Conservation (phyloP, 2,888 invertebrate species). For the Phlogophora meticulosa region DNA sequence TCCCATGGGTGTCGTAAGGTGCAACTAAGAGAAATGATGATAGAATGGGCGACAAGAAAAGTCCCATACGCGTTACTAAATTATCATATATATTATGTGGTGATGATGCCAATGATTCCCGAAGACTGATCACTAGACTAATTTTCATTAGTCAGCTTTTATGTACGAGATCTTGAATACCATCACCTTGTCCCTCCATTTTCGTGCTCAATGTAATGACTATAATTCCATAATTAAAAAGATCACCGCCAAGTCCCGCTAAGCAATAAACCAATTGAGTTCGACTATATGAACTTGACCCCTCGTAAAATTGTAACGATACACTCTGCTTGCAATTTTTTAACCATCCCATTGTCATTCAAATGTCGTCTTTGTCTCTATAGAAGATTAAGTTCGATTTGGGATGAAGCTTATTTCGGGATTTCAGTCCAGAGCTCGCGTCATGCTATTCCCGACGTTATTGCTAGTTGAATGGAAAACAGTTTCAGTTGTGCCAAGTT, state of each 20-base stretch:
- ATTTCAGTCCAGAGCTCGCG: slow-evolving; percentile 26
- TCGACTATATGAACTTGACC: slow-evolving; percentile 82
- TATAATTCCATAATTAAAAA: slow-evolving; percentile 60
- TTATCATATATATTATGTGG: too few relatives aligned
- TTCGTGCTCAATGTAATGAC: slow-evolving; percentile 30
- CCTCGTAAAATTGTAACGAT: slow-evolving; percentile 75
- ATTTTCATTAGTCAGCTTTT: neutral
- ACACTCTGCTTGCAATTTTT: slow-evolving; percentile 71
- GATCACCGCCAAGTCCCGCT: slow-evolving; percentile 68
- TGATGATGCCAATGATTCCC: neutral
- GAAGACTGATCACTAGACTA: neutral
- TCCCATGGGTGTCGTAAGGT: slow-evolving; percentile 20
- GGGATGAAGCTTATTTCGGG: slow-evolving; percentile 35
- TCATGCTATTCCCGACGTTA: slow-evolving; percentile 46
- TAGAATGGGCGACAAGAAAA: neutral
- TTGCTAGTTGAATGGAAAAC: slow-evolving; percentile 49
- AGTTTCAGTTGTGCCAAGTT: slow-evolving; percentile 65
- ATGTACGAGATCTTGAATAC: too few relatives aligned
- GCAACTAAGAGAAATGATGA: neutral
- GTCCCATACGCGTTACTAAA: neutral
- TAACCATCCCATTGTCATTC: slow-evolving; percentile 44
- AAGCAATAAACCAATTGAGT: slow-evolving; percentile 79
- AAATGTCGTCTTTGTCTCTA: slow-evolving; percentile 67
- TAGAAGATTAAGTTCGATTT: slow-evolving; percentile 44
- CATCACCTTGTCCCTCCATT: neutral